Conservation (phyloP, 2,888 invertebrate genomes). For the Brachyptera putata region DNA sequence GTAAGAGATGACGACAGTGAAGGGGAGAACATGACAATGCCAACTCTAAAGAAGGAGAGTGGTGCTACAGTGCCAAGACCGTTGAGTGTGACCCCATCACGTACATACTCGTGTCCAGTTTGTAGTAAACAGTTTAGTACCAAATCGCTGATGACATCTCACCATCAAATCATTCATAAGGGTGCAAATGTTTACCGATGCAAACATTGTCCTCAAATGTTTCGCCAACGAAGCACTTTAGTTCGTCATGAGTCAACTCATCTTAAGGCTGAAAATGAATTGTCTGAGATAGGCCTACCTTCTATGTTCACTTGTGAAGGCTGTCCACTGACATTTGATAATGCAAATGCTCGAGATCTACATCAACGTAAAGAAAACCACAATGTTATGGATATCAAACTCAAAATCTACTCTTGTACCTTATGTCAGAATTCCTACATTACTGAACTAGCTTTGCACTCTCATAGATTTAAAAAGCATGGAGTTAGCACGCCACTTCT, state of each 20-base stretch:
- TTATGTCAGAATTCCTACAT: constrained; percentile 57
- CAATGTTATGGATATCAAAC: constrained; percentile 45
- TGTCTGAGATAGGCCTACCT: background rate
- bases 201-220: constrained; percentile 23
- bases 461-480: constrained; percentile 39
- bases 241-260: constrained; percentile 9
- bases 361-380: constrained; percentile 21
- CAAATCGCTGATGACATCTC: constrained; percentile 14
- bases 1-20: too few species aligned
- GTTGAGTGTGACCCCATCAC: too few species aligned
- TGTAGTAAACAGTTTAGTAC: constrained; percentile 22
- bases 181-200: too few species aligned
- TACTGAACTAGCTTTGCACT: constrained; percentile 51
- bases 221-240: constrained; percentile 12
- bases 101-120: too few species aligned
- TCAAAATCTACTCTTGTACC: constrained; percentile 60
- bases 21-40: background rate
- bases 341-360: constrained; percentile 21
- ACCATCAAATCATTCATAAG: constrained; percentile 24
- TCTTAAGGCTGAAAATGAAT: background rate
- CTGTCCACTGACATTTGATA: constrained; percentile 25
- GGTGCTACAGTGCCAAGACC: too few species aligned
- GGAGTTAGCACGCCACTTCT: background rate
- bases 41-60: too few species aligned
- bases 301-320: constrained; percentile 21